These are phyloP conservation scores for Malachius bipustulatus DNA, from an alignment of 2,888 invertebrate genomes.

Conservation along the genomic window DNA sequence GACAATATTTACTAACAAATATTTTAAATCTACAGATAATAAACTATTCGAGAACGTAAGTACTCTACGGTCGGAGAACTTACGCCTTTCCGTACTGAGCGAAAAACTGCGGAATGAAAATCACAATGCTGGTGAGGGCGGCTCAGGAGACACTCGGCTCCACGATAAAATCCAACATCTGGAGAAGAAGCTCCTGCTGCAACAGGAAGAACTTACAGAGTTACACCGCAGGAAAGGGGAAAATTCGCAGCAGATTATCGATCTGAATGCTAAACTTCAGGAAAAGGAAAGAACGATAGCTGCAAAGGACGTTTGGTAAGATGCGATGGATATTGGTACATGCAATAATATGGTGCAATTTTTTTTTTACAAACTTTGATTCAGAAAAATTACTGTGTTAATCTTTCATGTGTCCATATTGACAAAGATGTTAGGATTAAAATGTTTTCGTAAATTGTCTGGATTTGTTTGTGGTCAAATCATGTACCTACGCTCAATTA, in stretches of 20 bases:
- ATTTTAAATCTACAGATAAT: too few relatives aligned
- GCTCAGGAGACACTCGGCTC: conserved; percentile 30
- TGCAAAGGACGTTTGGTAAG: conserved; percentile 59
- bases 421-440: too few relatives aligned
- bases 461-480: too few relatives aligned
- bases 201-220: conserved; percentile 89
- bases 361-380: too few relatives aligned
- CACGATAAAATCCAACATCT: conserved; percentile 51
- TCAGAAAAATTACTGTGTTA: too few relatives aligned
- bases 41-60: conserved; percentile 75
- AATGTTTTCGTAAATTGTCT: too few relatives aligned
- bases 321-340: too few relatives aligned
- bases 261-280: conserved; percentile 72
- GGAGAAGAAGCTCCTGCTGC: conserved; percentile 73
- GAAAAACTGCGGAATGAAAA: conserved; percentile 62
- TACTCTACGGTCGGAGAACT: conserved; percentile 68
- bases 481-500: too few relatives aligned
- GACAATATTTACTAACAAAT: too few relatives aligned
- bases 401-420: too few relatives aligned
- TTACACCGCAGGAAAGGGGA: conserved; percentile 82
- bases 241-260: conserved; percentile 87
- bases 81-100: conserved; percentile 74
- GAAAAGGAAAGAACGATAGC: conserved; percentile 69
- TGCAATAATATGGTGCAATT: too few relatives aligned
- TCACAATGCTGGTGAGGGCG: conserved; percentile 27